Evolutionary conservation across 2,113 vertebrate species (phyloP), one percentile per base, ranked within the genome.

Genomic region (Hucho hucho): DNA sequence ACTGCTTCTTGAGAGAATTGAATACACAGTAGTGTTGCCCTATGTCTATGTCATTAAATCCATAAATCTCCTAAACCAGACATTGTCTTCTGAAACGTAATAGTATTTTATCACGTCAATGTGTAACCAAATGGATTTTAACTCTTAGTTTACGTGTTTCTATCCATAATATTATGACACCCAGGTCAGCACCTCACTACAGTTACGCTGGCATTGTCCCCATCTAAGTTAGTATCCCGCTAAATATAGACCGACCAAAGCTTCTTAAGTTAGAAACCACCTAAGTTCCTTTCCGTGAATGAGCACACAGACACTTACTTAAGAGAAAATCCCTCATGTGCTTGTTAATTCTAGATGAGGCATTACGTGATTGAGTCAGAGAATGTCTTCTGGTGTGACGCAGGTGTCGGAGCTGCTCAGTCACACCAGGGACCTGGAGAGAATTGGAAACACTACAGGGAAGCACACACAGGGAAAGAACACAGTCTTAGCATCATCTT

Each of bases 211-310:
- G 49, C 49, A 53, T 11, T 43, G 9, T 43, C 49, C 49, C 16
- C 14, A 53, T 14, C 49, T 53, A 77, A 28, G 70, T 84, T 73
- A 75, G 77, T 74, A 79, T 75, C 75, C 73, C 67, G 87, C 92
- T 94, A 95, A 93, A 95, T 92, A 95, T 95, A 96, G 95, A 89
- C 90, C 88, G 76, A 76, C 80, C 81, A 97, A 98, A 97, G 95
- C 96, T 94, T 92, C 96, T 98, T 97, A 89, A 29, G 22, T 80
- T 89, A 94, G 95, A 95, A 95, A 91, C 94, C 91, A 93, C 95
- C 95, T 96, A 95, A 81, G 83, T 91, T 93, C 94, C 93, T 94
- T 95, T 95, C 92, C 72, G 85, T 93, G 89, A 95, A 93, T 92
- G 94, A 91, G 85, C 90, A 91, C 90, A 93, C 91, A 96, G 91